Base-by-base conservation (phyloP, 2,797 vertebrate genomes). In the Anguilla megastoma region DNA sequence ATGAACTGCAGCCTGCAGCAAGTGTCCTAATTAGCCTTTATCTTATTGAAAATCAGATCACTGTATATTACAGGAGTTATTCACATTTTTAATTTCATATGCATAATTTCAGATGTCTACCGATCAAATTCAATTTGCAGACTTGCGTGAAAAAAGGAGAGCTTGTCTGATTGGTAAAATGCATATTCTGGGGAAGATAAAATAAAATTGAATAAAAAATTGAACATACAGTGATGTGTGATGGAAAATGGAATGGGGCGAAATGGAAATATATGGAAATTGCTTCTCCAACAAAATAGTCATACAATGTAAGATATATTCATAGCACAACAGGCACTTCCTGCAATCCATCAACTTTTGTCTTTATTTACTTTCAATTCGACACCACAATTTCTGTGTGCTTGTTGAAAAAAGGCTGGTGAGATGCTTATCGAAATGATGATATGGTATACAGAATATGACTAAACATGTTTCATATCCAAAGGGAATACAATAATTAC, bases 251-350 rank as follows among this genome's bases (percentile, higher is more conserved):
- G 54, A 85, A 74, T 7, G 24, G 66, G 60, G 7, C 21, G 6
- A 48, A 33, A 63, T 36, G 45, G 45, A 87, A 84, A 66, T 80
- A 48, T 48, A 80, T 80, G 82, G 66, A 85, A 85, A 84, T 66
- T 69, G 27, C 14, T 0, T 66, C 6, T 66, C 82, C 18, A 54
- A 33, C 36, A 71, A 27, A 54, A 50, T 69, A 18, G 24, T 48
- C 48, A 33, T 52, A 9, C 45, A 48, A 33, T n/a, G 60, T 74
- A 45, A 18, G 5, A 36, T 58, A 74, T 63, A 12, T 74, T 63
- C 33, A 36, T 3, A 4, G 36, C 87, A 69, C 33, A 24, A 9
- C 14, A 24, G 54, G 36, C 30, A 50, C 79, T 24, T 36, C 16
- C 18, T 50, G 36, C 24, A 83, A 69, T 83, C 45, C 71, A 83